Evolutionary conservation across 2,888 invertebrate genomes (phyloP).

Genomic region (Trachelus troglodyta): DNA sequence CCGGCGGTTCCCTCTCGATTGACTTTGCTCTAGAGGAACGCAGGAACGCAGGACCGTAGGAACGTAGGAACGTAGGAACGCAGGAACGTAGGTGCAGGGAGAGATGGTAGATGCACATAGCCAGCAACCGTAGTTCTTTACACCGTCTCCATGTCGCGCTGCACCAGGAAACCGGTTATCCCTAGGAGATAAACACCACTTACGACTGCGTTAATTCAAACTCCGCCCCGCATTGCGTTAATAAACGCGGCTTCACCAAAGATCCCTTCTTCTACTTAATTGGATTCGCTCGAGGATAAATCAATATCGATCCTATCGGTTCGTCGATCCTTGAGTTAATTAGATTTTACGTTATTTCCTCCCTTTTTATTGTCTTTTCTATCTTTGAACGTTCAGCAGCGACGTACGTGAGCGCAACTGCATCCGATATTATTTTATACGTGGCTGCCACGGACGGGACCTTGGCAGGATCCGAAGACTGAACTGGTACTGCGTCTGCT

Average conservation of each 20-base stretch:
- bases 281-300: neutral
- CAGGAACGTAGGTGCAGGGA: neutral
- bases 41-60: neutral
- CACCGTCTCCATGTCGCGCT: neutral
- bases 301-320: neutral
- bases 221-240: neutral
- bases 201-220: neutral
- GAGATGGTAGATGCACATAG: neutral
- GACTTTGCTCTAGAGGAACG: neutral
- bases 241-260: too few relatives aligned
- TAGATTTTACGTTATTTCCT: neutral
- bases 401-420: neutral
- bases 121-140: neutral
- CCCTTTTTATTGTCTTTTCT: neutral
- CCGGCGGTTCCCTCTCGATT: neutral
- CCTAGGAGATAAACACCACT: neutral
- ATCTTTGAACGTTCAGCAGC: neutral
- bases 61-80: too few relatives aligned
- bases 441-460: neutral
- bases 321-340: neutral
- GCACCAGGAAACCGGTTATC: neutral
- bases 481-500: neutral
- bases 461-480: neutral
- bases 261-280: neutral
- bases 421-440: neutral